phyloP scores from a whole-genome alignment of 2,797 vertebrate species.

The Artibeus lituratus region DNA sequence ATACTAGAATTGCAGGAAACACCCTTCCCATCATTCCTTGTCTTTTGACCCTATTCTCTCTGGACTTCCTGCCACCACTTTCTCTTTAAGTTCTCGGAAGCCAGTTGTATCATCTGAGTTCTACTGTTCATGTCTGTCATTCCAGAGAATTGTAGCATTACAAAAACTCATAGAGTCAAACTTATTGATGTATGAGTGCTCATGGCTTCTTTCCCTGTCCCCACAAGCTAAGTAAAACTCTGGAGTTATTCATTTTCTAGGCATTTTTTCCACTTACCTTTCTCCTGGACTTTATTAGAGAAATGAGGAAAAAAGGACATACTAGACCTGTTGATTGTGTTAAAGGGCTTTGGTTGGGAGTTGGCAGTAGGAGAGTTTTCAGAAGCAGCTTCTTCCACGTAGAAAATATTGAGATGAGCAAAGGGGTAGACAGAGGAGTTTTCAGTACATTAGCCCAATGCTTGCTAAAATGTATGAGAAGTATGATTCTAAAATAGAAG shows the following conservation, averaged over 20 bases:
- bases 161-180: not conserved
- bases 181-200: not conserved
- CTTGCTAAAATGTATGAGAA: not conserved
- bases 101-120: not conserved
- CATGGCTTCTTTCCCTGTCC: not conserved
- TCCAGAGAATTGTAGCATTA: not conserved
- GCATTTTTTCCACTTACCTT: not conserved
- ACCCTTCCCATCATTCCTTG: not conserved
- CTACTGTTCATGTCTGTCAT: not conserved
- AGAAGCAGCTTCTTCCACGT: not conserved
- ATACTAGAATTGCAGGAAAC: not conserved
- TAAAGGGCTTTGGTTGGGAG: not conserved
- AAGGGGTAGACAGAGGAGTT: not conserved
- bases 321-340: not conserved
- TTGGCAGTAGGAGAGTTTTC: not conserved
- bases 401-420: not conserved
- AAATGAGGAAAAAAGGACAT: not conserved
- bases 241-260: not conserved
- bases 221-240: not conserved
- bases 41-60: not conserved
- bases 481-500: not conserved
- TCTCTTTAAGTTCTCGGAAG: slow-evolving; percentile 18
- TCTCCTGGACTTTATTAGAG: not conserved
- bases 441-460: not conserved
- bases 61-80: not conserved